Conservation (phyloP, 2,797 vertebrate species). For the Sciurus carolinensis region DNA sequence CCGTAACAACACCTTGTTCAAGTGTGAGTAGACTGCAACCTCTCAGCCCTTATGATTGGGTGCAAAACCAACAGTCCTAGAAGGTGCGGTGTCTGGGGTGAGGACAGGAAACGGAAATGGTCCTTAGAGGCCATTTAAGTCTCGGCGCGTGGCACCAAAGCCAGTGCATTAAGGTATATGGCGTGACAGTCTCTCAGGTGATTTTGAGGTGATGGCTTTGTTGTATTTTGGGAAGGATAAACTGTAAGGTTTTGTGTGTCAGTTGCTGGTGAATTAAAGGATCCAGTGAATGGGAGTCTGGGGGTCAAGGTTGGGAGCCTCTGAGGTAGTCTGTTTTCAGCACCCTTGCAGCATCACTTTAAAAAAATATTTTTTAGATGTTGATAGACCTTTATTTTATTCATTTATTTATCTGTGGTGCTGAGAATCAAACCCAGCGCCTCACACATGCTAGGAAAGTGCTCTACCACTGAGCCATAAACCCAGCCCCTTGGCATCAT, state of each 20-base stretch:
- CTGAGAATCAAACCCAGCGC: too few relatives aligned
- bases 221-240: slow-evolving; percentile 24
- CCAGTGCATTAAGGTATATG: slow-evolving; percentile 6
- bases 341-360: background rate
- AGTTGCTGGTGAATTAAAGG: background rate
- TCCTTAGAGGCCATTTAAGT: slow-evolving; percentile 51
- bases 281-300: background rate
- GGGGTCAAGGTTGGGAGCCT: background rate
- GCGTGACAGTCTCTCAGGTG: slow-evolving; percentile 33
- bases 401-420: too few relatives aligned
- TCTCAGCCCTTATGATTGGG: background rate
- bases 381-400: too few relatives aligned
- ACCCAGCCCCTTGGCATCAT: too few relatives aligned
- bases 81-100: slow-evolving; percentile 1
- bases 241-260: background rate
- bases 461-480: too few relatives aligned
- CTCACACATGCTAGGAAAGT: too few relatives aligned
- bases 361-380: too few relatives aligned
- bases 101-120: slow-evolving; percentile 62
- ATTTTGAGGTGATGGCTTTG: slow-evolving; percentile 69
- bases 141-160: background rate
- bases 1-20: slow-evolving; percentile 33
- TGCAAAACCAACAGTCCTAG: slow-evolving; percentile 5
- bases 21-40: slow-evolving; percentile 54
- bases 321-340: slow-evolving; percentile 26